Conservation (phyloP, 2,888 invertebrate genomes). For the Yponomeuta cagnagella region DNA sequence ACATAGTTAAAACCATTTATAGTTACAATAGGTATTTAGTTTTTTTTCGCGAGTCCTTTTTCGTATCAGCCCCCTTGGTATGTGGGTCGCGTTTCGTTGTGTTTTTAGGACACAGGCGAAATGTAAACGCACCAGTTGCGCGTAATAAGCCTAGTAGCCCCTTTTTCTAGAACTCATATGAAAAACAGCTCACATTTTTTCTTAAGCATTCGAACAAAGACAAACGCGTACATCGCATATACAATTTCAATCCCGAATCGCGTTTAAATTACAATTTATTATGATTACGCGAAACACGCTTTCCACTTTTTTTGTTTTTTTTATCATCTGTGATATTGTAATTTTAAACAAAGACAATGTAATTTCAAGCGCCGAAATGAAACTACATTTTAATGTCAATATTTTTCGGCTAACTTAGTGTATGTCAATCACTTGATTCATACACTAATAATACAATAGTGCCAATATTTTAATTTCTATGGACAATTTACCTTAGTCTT, state of each 20-base stretch:
- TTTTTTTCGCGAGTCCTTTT: slow-evolving; percentile 44
- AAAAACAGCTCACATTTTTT: slow-evolving; percentile 41
- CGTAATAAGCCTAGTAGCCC: not conserved
- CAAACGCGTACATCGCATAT: slow-evolving; percentile 53
- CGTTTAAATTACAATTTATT: slow-evolving; percentile 22
- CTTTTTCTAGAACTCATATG: slow-evolving; percentile 26
- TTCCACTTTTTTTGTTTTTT: slow-evolving; percentile 41
- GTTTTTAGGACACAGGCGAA: not conserved
- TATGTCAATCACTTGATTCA: not conserved
- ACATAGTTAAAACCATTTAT: slow-evolving; percentile 66
- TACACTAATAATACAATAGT: not conserved
- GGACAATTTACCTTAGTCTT: not conserved
- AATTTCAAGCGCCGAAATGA: slow-evolving; percentile 38
- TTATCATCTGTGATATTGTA: slow-evolving; percentile 27
- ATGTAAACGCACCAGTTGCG: not conserved
- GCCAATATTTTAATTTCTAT: not conserved
- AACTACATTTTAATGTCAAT: slow-evolving; percentile 42
- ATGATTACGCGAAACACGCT: slow-evolving; percentile 47
- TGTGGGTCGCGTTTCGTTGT: not conserved
- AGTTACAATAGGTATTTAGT: slow-evolving; percentile 31
- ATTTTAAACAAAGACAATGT: slow-evolving; percentile 25
- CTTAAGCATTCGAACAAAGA: slow-evolving; percentile 52
- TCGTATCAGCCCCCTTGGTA: slow-evolving; percentile 22
- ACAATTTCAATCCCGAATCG: slow-evolving; percentile 43
- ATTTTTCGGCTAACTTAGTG: not conserved